Base-by-base conservation (phyloP, 2,113 vertebrate species). In the Arvicanthis niloticus region DNA sequence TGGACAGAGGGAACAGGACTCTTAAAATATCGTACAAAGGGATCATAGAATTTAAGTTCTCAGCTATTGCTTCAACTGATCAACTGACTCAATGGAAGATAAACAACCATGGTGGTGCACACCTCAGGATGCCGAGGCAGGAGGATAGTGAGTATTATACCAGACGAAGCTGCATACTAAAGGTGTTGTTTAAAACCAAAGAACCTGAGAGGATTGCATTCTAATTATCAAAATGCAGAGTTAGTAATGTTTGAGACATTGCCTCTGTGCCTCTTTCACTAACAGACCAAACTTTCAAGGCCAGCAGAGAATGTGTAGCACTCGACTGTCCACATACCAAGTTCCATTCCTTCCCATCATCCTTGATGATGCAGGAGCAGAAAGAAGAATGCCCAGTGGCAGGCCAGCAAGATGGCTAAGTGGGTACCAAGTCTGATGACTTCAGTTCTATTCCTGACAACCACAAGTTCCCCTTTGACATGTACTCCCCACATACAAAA, bases 351-450 rank as follows among this genome's bases (percentile, higher is more conserved):
- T 77, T 84, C 53, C 67, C 15, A 72, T 48, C 16, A 48, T 48
- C 78, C 80, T 56, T 86, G 65, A 84, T 81, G 78, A 84, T 34
- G 86, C 17, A 65, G 93, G 65, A 95, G 51, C 45, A 77, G 76
- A 92, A 88, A 67, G 12, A 76, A 96, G 58, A 96, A 93, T 45
- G 8, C 21, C 68, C 77, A 65, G 62, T 82, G 93, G 40, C 1
- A 37, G 29, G 42, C 40, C 42, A 34, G 26, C 29, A 48, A 67
- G 84, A 86, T 67, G 84, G 29, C 84, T 67, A 12, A 34, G 60
- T 45, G 42, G 42, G 60, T 19, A 48, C 60, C 62, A 67, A 65
- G 13, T 58, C 80, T 82, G 37, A 60, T 6, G 11, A 60, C 56
- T 29, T 60, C 56, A 62, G 56, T 60, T 56, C 12, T 24, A 29